Evolutionary conservation across 2,888 invertebrate genomes (phyloP).

Genomic region (Orchestes rusci): DNA sequence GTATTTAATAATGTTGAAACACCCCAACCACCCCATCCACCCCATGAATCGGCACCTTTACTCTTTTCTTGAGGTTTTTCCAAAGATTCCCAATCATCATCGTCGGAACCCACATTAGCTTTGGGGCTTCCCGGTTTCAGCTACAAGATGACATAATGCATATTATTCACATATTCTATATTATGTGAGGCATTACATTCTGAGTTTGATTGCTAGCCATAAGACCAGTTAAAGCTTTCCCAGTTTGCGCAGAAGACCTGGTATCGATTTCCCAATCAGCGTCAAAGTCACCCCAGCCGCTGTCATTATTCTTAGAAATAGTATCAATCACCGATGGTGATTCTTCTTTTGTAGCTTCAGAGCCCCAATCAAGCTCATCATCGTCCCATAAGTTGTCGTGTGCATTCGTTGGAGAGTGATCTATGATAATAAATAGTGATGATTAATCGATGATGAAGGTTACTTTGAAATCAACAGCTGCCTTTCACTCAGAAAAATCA

Average conservation of each 20-base stretch:
- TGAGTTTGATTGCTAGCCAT: neutral
- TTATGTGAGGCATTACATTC: no score
- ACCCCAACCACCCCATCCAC: slow-evolving; percentile 68
- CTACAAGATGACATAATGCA: no score
- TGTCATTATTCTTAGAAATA: slow-evolving; percentile 15
- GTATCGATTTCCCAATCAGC: slow-evolving; percentile 17
- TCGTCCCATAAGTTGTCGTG: slow-evolving; percentile 42
- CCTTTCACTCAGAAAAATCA: neutral
- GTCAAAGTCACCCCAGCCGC: slow-evolving; percentile 27
- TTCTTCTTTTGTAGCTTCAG: slow-evolving; percentile 22
- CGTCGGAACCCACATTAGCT: neutral
- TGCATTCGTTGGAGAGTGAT: no score
- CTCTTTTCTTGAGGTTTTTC: slow-evolving; percentile 36
- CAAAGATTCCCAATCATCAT: slow-evolving; percentile 48
- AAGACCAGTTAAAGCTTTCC: no score
- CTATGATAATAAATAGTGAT: no score
- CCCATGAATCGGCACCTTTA: slow-evolving; percentile 20
- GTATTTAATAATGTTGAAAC: slow-evolving; percentile 65
- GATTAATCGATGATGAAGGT: slow-evolving; percentile 9
- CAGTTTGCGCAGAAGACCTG: neutral
- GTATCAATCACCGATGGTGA: slow-evolving; percentile 1
- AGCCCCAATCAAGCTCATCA: slow-evolving; percentile 32
- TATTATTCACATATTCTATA: no score
- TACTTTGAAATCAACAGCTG: neutral
- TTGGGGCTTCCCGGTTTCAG: neutral